Conservation (phyloP, 2,113 vertebrate species). For the Harpagus bidentatus region DNA sequence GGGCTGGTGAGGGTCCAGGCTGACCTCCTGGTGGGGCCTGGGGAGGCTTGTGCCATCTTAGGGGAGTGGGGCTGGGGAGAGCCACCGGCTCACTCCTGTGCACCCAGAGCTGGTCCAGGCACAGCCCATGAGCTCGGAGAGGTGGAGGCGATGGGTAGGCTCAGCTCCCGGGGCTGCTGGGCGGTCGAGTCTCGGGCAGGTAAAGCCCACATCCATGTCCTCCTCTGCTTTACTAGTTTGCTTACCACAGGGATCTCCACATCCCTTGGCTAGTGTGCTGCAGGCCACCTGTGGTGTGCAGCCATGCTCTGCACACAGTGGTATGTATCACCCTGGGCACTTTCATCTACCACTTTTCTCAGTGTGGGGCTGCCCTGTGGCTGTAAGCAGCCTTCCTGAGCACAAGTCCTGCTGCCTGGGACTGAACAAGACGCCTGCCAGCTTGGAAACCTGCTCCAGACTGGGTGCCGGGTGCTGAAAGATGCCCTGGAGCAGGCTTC, state of each 20-base stretch:
- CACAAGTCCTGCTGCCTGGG: not conserved
- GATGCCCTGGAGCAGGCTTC: not conserved
- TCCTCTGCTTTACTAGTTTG: not conserved
- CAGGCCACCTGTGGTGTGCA: not conserved
- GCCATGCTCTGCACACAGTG: not conserved
- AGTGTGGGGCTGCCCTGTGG: not conserved
- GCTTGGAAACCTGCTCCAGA: not conserved
- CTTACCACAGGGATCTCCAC: not conserved
- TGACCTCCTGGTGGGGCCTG: rapidly evolving
- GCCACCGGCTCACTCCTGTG: rapidly evolving
- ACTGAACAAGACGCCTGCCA: not conserved
- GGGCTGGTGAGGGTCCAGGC: not conserved
- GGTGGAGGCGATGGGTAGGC: not conserved
- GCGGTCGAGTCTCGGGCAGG: not conserved
- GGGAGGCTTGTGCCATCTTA: rapidly evolving
- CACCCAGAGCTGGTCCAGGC: not conserved
- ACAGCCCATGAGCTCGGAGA: not conserved
- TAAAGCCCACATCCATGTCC: not conserved
- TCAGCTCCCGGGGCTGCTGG: rapidly evolving
- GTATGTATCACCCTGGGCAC: not conserved
- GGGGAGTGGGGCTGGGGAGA: not conserved
- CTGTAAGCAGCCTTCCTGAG: not conserved
- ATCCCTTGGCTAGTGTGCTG: not conserved
- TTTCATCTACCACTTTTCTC: not conserved
- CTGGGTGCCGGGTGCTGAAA: not conserved